A percentile compares a stretch with the other conserved stretches of the same genome.
phyloP scores from a whole-genome alignment of 1,140 invertebrate genomes.

The Rhynchophorus ferrugineus region DNA sequence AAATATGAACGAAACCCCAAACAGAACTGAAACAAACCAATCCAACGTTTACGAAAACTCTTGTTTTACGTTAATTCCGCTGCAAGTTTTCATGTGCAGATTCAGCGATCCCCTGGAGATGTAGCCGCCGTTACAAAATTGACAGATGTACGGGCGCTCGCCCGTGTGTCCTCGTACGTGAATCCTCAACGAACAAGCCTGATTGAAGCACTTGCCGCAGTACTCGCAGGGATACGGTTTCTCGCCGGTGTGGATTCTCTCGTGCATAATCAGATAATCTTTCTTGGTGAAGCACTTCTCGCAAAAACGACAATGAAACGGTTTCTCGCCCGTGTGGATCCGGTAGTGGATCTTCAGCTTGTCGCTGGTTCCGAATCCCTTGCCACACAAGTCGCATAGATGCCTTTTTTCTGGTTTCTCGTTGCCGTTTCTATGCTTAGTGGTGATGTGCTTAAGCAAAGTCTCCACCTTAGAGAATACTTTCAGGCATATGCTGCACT shows the following conservation, averaged over 20 bases:
- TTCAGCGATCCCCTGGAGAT: conserved; percentile 32
- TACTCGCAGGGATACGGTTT: conserved; percentile 47
- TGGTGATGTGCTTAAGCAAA: conserved; percentile 47
- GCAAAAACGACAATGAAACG: conserved; percentile 46
- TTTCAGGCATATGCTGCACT: conserved; percentile 40
- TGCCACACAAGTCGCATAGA: conserved; percentile 39
- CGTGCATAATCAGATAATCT: conserved; percentile 50
- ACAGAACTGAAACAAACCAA: too few relatives aligned
- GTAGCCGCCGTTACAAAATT: conserved; percentile 32
- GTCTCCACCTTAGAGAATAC: conserved; percentile 42
- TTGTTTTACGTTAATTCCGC: too few relatives aligned
- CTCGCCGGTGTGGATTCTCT: conserved; percentile 49
- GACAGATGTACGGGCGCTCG: conserved; percentile 36
- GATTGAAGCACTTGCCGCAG: conserved; percentile 48
- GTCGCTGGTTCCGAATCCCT: conserved; percentile 50
- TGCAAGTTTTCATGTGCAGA: conserved; percentile 35
- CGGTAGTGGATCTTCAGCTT: conserved; percentile 55
- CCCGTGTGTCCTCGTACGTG: conserved; percentile 43
- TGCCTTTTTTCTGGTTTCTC: conserved; percentile 26
- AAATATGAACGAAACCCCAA: too few relatives aligned
- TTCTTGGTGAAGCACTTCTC: conserved; percentile 47
- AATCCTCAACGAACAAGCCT: conserved; percentile 40
- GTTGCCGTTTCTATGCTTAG: conserved; percentile 40
- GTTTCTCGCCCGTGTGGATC: conserved; percentile 48
- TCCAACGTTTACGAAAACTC: too few relatives aligned